Conservation (phyloP, 2,888 invertebrate genomes). For the Eilema depressum region DNA sequence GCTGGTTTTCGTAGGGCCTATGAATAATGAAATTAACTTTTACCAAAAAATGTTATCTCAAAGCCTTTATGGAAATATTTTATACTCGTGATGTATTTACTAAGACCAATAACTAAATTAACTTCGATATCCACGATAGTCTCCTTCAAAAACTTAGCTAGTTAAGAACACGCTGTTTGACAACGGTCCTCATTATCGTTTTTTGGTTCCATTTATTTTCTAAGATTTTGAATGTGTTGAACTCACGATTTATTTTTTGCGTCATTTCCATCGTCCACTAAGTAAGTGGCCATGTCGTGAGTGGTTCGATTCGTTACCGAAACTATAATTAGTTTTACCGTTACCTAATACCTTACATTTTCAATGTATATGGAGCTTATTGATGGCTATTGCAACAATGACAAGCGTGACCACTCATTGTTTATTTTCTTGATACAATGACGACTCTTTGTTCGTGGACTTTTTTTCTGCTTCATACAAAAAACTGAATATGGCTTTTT, state of each 20-base stretch:
- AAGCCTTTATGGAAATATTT: background rate
- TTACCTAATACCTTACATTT: slow-evolving; percentile 74
- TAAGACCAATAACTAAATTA: slow-evolving; percentile 38
- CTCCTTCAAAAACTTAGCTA: slow-evolving; percentile 28
- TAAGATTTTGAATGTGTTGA: slow-evolving; percentile 70
- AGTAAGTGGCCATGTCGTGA: slow-evolving; percentile 76
- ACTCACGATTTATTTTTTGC: slow-evolving; percentile 78
- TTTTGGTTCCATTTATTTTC: slow-evolving; percentile 63
- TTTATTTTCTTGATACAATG: slow-evolving; percentile 66
- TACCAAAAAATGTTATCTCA: background rate
- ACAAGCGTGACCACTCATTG: slow-evolving; percentile 70
- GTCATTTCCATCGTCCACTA: slow-evolving; percentile 67
- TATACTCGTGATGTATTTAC: background rate
- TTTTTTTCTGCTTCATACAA: slow-evolving; percentile 43
- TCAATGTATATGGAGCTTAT: slow-evolving; percentile 66
- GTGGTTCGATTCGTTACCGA: slow-evolving; percentile 77
- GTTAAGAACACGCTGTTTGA: slow-evolving; percentile 49
- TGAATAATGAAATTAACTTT: background rate
- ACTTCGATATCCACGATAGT: slow-evolving; percentile 36
- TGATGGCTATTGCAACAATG: slow-evolving; percentile 63
- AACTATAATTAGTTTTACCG: slow-evolving; percentile 82
- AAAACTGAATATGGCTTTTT: slow-evolving; percentile 24
- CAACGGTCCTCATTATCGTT: slow-evolving; percentile 60
- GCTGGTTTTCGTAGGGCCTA: background rate
- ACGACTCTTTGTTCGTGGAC: slow-evolving; percentile 39